Evolutionary conservation across 2,797 vertebrate species (phyloP).

Genomic region (Nyctibius grandis): DNA sequence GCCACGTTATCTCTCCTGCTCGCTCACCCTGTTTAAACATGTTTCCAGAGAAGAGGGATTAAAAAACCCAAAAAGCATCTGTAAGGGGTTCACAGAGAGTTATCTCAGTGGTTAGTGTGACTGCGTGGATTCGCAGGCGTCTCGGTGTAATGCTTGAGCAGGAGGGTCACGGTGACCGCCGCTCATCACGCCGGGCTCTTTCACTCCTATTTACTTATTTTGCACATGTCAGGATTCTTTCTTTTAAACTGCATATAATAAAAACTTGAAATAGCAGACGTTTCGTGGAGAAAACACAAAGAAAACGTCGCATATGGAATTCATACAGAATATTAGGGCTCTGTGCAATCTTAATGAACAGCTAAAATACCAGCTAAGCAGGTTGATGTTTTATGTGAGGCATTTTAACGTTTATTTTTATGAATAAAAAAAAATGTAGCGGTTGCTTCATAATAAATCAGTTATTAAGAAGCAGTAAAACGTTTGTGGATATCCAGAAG

Average conservation of each 20-base stretch:
- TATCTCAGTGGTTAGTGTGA: not conserved
- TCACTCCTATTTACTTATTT: not conserved
- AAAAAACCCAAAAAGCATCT: not conserved
- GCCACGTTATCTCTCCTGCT: not conserved
- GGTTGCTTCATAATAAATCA: not conserved
- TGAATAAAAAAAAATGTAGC: not conserved
- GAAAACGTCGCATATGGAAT: not conserved
- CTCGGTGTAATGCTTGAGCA: not conserved
- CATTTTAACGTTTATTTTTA: not conserved
- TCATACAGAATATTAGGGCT: not conserved
- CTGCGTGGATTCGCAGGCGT: not conserved
- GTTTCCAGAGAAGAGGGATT: not conserved
- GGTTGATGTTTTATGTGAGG: not conserved
- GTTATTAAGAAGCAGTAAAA: not conserved
- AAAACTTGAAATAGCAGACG: not conserved
- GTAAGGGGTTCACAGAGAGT: not conserved
- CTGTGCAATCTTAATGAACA: not conserved
- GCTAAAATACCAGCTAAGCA: not conserved
- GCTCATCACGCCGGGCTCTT: not conserved
- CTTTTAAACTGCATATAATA: not conserved
- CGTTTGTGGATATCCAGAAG: not conserved
- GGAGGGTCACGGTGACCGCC: constrained; percentile 1
- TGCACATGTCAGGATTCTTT: not conserved
- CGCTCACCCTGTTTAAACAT: not conserved
- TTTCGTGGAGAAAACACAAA: not conserved